phyloP scores from a whole-genome alignment of 2,888 invertebrate species.

The Sphaeridia pumilis region DNA sequence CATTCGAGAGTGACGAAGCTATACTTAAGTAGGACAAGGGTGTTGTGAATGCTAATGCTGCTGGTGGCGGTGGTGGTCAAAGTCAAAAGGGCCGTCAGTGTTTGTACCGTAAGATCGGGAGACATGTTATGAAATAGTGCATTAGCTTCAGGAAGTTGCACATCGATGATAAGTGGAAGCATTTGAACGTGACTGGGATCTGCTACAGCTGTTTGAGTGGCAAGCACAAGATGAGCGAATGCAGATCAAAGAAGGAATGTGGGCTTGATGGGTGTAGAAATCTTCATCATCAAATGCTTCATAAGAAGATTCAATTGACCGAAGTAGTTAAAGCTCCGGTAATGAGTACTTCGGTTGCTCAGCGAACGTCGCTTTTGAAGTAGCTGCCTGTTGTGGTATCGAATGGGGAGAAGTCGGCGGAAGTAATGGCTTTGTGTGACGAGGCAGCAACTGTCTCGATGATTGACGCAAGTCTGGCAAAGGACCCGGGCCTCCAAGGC shows the following conservation, averaged over 20 bases:
- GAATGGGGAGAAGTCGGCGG: background rate
- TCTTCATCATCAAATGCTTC: conserved; percentile 4
- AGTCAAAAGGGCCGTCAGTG: too few species aligned
- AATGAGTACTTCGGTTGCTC: background rate
- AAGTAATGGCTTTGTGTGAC: conserved; percentile 12
- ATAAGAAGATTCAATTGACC: too few species aligned
- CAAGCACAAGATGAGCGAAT: background rate
- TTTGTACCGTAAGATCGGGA: too few species aligned
- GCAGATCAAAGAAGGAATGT: background rate
- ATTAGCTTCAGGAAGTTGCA: background rate
- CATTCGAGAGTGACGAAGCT: background rate
- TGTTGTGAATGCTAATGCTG: too few species aligned
- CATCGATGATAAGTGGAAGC: background rate
- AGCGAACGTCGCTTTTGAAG: background rate
- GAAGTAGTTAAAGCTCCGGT: background rate
- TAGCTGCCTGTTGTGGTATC: conserved; percentile 6
- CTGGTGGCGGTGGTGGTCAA: too few species aligned
- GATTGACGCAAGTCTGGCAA: conserved; percentile 6
- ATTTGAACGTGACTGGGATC: background rate
- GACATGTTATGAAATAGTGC: conserved; percentile 6
- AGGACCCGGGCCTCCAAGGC: conserved; percentile 1
- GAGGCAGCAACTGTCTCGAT: conserved; percentile 8
- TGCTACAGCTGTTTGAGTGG: conserved; percentile 5
- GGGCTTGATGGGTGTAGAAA: background rate
- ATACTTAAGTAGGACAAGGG: too few species aligned